These are phyloP conservation scores for Macrotus californicus DNA, from an alignment of 2,113 vertebrate genomes.

Conservation along the genomic window DNA sequence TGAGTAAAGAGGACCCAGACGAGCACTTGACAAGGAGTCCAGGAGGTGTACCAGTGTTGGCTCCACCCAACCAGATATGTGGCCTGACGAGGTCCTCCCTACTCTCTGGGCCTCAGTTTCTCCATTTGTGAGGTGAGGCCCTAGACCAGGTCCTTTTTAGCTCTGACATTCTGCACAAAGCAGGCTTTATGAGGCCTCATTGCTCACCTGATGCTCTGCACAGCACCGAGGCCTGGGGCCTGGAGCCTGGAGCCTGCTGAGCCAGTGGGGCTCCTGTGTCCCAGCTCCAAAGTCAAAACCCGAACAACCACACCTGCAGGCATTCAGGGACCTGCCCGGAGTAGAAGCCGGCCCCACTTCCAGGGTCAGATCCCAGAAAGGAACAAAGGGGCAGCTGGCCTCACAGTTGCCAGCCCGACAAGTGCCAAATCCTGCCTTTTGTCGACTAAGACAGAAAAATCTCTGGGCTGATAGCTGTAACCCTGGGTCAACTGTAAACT, in stretches of 20 bases:
- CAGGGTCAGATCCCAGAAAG: neutral
- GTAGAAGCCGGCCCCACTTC: neutral
- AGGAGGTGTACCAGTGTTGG: neutral
- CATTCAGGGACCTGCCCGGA: neutral
- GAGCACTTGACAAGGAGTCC: neutral
- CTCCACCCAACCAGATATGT: neutral
- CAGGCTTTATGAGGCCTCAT: neutral
- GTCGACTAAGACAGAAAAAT: neutral
- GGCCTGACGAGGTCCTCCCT: neutral
- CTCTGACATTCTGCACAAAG: neutral
- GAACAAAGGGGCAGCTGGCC: neutral
- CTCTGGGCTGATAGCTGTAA: neutral
- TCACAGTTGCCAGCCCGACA: neutral
- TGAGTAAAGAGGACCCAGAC: neutral
- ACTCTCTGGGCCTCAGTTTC: neutral
- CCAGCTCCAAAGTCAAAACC: neutral
- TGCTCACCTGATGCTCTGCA: fast-evolving
- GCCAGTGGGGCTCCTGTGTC: neutral
- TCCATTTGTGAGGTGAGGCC: neutral
- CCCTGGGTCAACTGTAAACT: neutral
- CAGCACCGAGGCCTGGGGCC: neutral
- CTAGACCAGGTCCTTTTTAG: neutral
- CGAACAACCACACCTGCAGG: neutral
- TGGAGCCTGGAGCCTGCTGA: neutral
- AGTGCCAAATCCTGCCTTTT: neutral